A percentile compares a stretch with the other conserved stretches of the same genome.
Evolutionary conservation across 2,888 invertebrate genomes (phyloP).

Genomic region (Choreutis nemorana): DNA sequence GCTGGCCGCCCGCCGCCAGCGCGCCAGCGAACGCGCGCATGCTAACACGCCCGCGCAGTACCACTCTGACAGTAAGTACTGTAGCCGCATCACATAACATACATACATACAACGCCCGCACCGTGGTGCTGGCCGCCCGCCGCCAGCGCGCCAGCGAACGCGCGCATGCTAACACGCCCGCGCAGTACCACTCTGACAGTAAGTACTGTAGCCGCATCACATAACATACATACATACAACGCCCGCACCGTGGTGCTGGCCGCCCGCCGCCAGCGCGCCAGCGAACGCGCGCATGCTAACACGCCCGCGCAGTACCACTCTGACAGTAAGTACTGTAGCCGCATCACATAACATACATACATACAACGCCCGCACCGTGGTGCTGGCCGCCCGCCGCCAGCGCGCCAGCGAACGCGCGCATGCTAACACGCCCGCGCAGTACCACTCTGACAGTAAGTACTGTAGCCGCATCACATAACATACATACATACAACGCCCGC

Average conservation of each 20-base stretch:
- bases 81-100: slow-evolving; percentile 28
- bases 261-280: background rate
- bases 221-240: background rate
- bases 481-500: background rate
- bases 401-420: background rate
- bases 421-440: background rate
- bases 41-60: slow-evolving; percentile 41
- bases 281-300: slow-evolving; percentile 6
- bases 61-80: slow-evolving; percentile 70
- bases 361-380: background rate
- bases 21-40: slow-evolving; percentile 11
- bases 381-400: background rate
- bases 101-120: background rate
- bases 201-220: slow-evolving; percentile 6
- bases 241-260: background rate
- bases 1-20: slow-evolving; percentile 13
- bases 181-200: slow-evolving; percentile 17
- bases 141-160: slow-evolving; percentile 6
- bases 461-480: no score
- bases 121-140: slow-evolving; percentile 15
- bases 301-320: slow-evolving; percentile 16
- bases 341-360: background rate
- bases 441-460: background rate
- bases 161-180: slow-evolving; percentile 13
- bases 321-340: slow-evolving; percentile 17